Base-by-base conservation (phyloP, 2,888 invertebrate genomes). In the Drosophila pseudotakahashii region DNA sequence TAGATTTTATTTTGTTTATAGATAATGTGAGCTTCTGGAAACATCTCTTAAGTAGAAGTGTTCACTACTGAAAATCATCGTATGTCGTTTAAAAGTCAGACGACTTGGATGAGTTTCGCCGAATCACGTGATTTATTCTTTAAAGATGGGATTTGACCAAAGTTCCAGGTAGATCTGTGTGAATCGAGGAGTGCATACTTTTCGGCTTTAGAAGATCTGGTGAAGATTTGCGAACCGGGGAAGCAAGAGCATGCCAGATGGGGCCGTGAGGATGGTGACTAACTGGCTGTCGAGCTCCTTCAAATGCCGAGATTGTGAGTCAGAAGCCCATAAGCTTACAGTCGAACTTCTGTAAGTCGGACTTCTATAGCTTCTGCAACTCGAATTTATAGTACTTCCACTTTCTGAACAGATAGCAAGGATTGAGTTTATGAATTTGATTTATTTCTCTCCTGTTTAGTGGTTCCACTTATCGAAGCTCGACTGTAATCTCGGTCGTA, bases 401-500 rank as follows among this genome's bases (percentile, higher is more conserved):
- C 19, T 11, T 10, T 9, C 10, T 10, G 7, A 36, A 11, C 34
- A 11, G 11, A 11, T 11, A 13, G 34, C 6, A 10, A 1, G 11
- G 13, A 37, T 3, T 19, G 2, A 3, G 19, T 3, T 19, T 19
- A 3, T 2, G 3, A 19, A 19, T 30, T 30, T 30, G 0, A 30
- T 30, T 7, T 26, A 26, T 26, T 30, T 30, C 7, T 2, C 7
- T 6, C 7, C 26, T 7, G 26, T 26, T 26, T 3, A 2, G 11
- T 10, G 47, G 30, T 30, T 47, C 7, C 7, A 16, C 5, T 16
- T 32, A 32, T 9, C 5, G 30, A 30, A 32, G 47, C 30, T 11
- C 11, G 30, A 47, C 47, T 47, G 47, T 47, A 47, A 71, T 50
- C 68, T 51, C 57, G 73, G 47, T 30, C 30, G 30, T 30, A 30